phyloP scores from a whole-genome alignment of 2,888 invertebrate species.

The Lypha dubia region DNA sequence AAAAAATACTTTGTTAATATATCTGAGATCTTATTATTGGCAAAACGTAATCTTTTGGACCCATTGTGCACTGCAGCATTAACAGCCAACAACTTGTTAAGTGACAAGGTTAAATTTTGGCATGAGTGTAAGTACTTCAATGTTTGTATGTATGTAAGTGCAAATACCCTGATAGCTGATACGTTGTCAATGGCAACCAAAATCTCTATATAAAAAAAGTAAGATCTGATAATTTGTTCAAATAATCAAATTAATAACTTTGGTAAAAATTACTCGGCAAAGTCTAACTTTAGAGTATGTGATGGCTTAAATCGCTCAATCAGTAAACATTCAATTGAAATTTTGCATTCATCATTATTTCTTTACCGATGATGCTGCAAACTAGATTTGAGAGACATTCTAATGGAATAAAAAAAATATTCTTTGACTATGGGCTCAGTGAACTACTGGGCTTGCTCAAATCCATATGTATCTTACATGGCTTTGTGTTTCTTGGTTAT shows the following conservation, averaged over 20 bases:
- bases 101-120: conserved; percentile 40
- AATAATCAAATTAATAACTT: too few species aligned
- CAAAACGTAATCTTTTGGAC: not conserved
- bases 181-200: not conserved
- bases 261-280: too few species aligned
- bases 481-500: not conserved
- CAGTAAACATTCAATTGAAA: too few species aligned
- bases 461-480: not conserved
- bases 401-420: not conserved
- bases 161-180: not conserved
- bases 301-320: too few species aligned
- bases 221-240: too few species aligned
- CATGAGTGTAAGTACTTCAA: conserved; percentile 21
- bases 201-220: too few species aligned
- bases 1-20: too few species aligned
- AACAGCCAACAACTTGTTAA: conserved; percentile 18
- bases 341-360: too few species aligned
- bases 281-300: too few species aligned
- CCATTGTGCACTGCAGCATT: conserved; percentile 28
- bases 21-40: too few species aligned
- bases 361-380: too few species aligned
- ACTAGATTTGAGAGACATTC: not conserved
- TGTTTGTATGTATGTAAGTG: conserved; percentile 11
- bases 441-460: not conserved
- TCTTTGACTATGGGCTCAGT: not conserved